Evolutionary conservation across 2,113 vertebrate genomes (phyloP), one percentile per base, ranked within the genome.

Genomic region (Sphaerodactylus townsendi): DNA sequence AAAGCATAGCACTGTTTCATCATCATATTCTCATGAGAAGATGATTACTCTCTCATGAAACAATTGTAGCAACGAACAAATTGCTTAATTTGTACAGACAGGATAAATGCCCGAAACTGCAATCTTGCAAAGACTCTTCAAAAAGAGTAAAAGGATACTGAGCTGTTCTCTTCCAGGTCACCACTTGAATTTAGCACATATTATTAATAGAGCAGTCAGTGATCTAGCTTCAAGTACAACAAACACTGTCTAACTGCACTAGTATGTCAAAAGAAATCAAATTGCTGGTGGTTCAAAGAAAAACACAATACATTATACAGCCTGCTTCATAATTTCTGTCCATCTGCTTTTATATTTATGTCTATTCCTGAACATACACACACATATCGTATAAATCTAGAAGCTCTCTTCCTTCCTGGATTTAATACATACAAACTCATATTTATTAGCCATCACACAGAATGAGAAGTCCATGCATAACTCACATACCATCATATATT

Each of bases 41-140:
- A 53, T 13, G 8, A 83, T 83, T 75, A 66, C 28, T 83, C 59
- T 83, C 59, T 83, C 70, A 82, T 74, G 81, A 85, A 75, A 50
- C 80, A n/a, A 85, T 6, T 90, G 86, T 46, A 86, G 71, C 77
- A 84, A 90, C 85, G 13, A 72, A 83, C 23, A 87, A 87, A 90
- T 75, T 30, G 15, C 71, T 81, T 94, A 89, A 90, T 92, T 86
- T 94, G 83, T 33, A 81, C 71, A 86, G 85, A 91, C 86, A 90
- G 85, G 65, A 91, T 75, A 93, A 93, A 90, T 82, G 85, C 86
- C 87, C 70, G 25, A 90, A 84, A 80, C 48, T 77, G 85, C 87
- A 90, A 79, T 91, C 78, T 64, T 86, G 53, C 81, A 85, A 69
- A 86, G 68, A 59, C 81, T 64, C 85, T 71, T 41, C 82, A 84